Base-by-base conservation (phyloP, 2,888 invertebrate genomes). In the Trypoxylon attenuatum region DNA sequence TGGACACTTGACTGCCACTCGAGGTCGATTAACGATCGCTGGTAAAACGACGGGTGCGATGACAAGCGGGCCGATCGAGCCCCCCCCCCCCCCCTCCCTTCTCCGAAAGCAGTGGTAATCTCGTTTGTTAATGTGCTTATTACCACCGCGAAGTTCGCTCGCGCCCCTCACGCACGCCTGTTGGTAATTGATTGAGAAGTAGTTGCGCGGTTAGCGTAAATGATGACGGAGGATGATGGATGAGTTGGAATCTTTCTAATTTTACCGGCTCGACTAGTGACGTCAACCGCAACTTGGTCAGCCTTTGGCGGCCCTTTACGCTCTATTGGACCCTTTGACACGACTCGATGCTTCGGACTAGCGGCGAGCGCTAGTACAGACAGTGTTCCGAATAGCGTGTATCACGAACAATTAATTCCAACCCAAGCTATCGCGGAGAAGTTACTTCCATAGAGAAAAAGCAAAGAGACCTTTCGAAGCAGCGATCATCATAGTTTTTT, bases 1-100 rank as follows among this genome's bases (percentile, higher is more conserved):
- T 62, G 65, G 58, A 58, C 58, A 62, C 69, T 65, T 58, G 61
- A 59, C 58, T 60, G 71, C 64, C 72, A 73, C 73, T 73, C 67
- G 39, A 59, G 51, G 55, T 47, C 69, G 73, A 73, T 73, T 72
- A 73, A 72, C 66, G 61, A 71, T 68, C 61, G 64, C 57, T 61
- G 71, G 62, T 69, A 69, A 71, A 71, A 65, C 47, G 65, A 6
- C 47, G 29, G 42, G 46, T 8, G 43, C 29, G 57, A 55, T 51
- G 62, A 60, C 57, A 57, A 63, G 47, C 29, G 54, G 33, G 33
- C 33, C 13, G n/a, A 33, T 4, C 33, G 1, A 33, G 13, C 10
- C 33, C n/a, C 22, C 8, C 6, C 16, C 19, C 16, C 15, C 42
- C 42, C 15, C 39, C 3, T 46, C 16, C 2, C 43, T n/a, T 43